phyloP scores from a whole-genome alignment of 2,888 invertebrate species.

The Amaurobius ferox region DNA sequence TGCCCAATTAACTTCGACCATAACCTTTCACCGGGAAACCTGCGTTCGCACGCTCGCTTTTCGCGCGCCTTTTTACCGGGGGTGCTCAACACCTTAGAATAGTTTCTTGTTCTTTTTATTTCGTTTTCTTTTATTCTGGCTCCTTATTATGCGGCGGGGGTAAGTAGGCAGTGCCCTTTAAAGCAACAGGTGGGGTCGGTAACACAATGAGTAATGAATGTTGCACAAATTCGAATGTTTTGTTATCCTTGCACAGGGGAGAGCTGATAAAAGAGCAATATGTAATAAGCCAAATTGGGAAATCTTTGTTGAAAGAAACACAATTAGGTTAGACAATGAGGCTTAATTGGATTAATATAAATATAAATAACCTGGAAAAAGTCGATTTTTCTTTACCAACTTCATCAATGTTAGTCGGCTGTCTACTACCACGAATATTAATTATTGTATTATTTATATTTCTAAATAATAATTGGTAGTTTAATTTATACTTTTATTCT shows the following conservation, averaged over 20 bases:
- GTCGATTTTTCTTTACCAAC: no score
- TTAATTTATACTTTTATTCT: no score
- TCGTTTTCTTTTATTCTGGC: conserved; percentile 4
- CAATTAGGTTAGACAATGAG: neutral
- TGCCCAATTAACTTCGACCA: conserved; percentile 49
- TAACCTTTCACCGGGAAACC: conserved; percentile 57
- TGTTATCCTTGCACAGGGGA: no score
- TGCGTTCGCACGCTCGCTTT: conserved; percentile 19
- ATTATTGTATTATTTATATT: no score
- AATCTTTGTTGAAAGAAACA: no score
- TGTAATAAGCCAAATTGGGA: no score
- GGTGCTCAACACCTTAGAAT: conserved; percentile 36
- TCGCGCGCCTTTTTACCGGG: neutral
- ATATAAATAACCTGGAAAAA: no score
- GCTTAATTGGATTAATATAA: neutral
- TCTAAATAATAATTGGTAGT: no score
- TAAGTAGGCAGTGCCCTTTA: neutral
- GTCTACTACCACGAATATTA: no score
- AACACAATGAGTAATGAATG: conserved; percentile 1
- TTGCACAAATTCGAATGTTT: neutral
- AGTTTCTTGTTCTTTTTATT: neutral
- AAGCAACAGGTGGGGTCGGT: conserved; percentile 8
- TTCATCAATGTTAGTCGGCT: no score
- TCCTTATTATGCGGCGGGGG: conserved; percentile 7
- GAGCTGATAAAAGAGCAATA: no score